These are phyloP conservation scores for Stomatorhinus ivindoensis DNA, from an alignment of 2,113 vertebrate genomes.

Conservation along the genomic window DNA sequence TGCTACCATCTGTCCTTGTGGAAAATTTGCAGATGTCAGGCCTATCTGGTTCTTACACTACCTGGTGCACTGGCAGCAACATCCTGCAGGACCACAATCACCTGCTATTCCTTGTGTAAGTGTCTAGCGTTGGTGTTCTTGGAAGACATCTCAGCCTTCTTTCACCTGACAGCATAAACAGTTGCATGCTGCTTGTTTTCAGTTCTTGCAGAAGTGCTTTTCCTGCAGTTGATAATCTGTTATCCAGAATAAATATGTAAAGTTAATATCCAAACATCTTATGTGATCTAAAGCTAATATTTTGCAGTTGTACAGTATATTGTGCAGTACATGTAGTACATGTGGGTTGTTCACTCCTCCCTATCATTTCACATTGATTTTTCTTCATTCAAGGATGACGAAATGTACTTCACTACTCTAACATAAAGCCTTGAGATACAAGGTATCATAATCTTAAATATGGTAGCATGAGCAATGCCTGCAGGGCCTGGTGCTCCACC, in stretches of 20 bases:
- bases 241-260: not conserved
- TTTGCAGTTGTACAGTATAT: not conserved
- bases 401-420: not conserved
- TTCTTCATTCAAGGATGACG: not conserved
- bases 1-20: conserved; percentile 37
- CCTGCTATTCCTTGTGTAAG: not conserved
- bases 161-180: conserved; percentile 9
- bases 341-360: too few relatives aligned
- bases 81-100: conserved; percentile 30
- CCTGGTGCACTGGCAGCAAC: not conserved
- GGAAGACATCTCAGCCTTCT: conserved; percentile 19
- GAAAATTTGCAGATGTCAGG: conserved; percentile 37
- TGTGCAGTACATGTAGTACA: not conserved
- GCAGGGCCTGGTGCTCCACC: not conserved
- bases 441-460: not conserved
- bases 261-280: not conserved
- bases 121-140: conserved; percentile 21
- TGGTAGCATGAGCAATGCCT: not conserved
- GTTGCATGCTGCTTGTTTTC: conserved; percentile 24
- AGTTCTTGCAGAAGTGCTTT: conserved; percentile 6
- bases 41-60: conserved; percentile 38
- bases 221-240: not conserved
- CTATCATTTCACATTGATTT: not conserved
- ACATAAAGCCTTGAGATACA: not conserved
- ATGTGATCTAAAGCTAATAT: not conserved